Evolutionary conservation across 2,113 vertebrate species (phyloP).

Genomic region (Tupaia tana): DNA sequence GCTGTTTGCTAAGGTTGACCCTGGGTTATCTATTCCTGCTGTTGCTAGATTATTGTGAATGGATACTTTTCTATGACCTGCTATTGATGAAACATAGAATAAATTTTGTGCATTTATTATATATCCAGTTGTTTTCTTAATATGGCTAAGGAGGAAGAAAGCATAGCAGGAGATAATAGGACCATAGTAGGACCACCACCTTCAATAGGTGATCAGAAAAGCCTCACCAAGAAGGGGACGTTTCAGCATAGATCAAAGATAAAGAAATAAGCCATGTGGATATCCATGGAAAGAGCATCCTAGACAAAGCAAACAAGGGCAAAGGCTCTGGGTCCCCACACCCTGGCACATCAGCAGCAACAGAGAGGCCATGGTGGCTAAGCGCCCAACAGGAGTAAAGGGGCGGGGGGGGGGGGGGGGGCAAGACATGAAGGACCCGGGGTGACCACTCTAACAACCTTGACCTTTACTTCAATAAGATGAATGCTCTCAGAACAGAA

Average conservation of each 20-base stretch:
- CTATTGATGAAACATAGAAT: background rate
- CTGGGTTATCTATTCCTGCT: background rate
- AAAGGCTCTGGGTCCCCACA: background rate
- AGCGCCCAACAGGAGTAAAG: background rate
- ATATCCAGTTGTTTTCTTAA: background rate
- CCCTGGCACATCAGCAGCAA: rapidly evolving
- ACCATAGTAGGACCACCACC: background rate
- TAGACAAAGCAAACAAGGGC: rapidly evolving
- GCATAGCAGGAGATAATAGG: no score
- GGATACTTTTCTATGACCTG: no score
- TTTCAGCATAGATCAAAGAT: background rate
- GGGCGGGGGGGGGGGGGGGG: background rate
- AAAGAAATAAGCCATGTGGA: background rate
- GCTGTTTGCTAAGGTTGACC: background rate
- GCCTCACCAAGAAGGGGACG: background rate
- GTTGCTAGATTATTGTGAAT: background rate
- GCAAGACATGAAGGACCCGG: no score
- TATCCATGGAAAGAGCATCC: background rate
- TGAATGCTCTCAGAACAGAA: background rate
- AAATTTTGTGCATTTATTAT: rapidly evolving
- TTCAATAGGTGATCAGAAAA: background rate
- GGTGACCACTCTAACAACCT: background rate
- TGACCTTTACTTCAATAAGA: background rate
- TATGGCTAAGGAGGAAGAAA: background rate
- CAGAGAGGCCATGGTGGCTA: background rate